Base-by-base conservation (phyloP, 1,140 invertebrate species). In the Andrena cerasifolii region DNA sequence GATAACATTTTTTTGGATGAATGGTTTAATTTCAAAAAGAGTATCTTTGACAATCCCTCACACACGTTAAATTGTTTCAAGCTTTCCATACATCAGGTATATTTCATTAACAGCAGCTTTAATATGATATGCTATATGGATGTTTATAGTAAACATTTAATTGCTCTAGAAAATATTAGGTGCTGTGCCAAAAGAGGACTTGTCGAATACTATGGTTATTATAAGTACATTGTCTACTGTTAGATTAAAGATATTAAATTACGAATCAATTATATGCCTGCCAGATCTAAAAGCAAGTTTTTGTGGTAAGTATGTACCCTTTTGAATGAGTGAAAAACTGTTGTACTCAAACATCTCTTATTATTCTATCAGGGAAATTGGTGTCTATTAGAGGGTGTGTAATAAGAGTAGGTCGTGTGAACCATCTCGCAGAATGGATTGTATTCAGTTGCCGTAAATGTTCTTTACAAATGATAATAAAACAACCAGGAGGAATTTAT, bases 351-450 rank as follows among this genome's bases (percentile, higher is more conserved):
- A 36, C 28, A 65, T 33, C 49, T n/a, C 36, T 61, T 67, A 28
- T 70, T 71, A 84, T 61, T 79, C n/a, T 92, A 92, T 36, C 81
- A 96, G 96, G 96, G 18, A 98, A 97, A 93, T 94, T 98, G 82
- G 94, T 98, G 1, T 95, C 95, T 24, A 94, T 98, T 2, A 95
- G 95, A 88, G 98, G 98, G 0, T 98, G 96, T 75, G 96, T 99
- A 0, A 96, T 97, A 65, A 94, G 97, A 88, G 96, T 97, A 10
- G 95, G 96, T 21, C 95, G 95, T 89, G 93, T 96, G 5, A 96
- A 95, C 79, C 94, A 97, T 21, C 92, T 96, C 33, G 96, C 96
- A 85, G 95, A 94, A 18, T 95, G 95, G 88, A 94, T 98, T 91
- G 95, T 96, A n/a, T 98, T 98, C 93, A 92, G 90, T 36, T 96